A percentile compares a stretch with the other conserved stretches of the same genome.
phyloP scores from a whole-genome alignment of 2,113 vertebrate genomes.

The Ramphastos sulfuratus region DNA sequence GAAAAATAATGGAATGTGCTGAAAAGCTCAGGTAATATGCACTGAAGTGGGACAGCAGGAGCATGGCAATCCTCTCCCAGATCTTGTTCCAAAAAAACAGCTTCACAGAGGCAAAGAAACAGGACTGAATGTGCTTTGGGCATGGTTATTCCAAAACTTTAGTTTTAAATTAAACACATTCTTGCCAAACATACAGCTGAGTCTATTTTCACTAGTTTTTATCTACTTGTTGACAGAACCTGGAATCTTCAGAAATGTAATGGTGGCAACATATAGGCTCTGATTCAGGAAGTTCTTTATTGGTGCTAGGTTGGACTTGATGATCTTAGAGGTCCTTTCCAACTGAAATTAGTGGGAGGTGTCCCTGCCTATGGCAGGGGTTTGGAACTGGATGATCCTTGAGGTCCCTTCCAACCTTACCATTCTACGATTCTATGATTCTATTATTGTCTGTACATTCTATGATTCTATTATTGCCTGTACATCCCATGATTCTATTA shows the following conservation, averaged over 20 bases:
- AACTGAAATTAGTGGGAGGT: no score
- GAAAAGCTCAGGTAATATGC: not conserved
- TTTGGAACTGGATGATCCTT: no score
- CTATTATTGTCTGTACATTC: no score
- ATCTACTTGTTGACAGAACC: not conserved
- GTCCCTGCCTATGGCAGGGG: no score
- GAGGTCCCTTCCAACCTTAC: no score
- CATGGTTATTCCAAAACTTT: not conserved
- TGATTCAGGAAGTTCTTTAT: not conserved
- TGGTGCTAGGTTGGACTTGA: no score
- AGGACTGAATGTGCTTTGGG: not conserved
- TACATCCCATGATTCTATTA: no score
- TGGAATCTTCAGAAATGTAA: not conserved
- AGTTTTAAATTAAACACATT: not conserved
- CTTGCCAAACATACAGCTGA: not conserved
- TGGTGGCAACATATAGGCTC: not conserved
- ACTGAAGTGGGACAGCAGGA: not conserved
- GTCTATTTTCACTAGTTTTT: not conserved
- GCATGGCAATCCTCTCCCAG: not conserved
- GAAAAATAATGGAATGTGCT: not conserved
- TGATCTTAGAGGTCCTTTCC: no score
- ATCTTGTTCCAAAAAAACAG: not conserved
- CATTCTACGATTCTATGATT: no score
- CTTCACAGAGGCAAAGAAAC: not conserved
- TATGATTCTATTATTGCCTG: not conserved